These are phyloP conservation scores for Clitarchus hookeri DNA, from an alignment of 2,888 invertebrate genomes.

Conservation along the genomic window DNA sequence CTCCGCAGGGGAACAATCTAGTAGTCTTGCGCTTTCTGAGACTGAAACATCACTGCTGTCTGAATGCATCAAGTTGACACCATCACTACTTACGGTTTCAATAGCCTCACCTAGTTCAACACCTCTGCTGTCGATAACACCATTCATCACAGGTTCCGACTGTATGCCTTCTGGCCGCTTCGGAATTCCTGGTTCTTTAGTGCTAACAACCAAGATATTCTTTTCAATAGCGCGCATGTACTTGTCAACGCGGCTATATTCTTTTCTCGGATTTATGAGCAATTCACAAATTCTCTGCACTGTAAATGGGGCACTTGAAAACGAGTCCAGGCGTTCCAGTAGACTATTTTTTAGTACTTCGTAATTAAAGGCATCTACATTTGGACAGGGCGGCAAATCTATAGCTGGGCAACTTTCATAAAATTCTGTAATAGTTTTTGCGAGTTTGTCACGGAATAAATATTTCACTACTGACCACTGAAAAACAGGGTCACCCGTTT, in stretches of 20 bases:
- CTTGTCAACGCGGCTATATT: slow-evolving; percentile 95
- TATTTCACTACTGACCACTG: slow-evolving; percentile 89
- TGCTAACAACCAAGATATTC: slow-evolving; percentile 82
- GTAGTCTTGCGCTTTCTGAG: slow-evolving; percentile 31
- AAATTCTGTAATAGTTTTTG: slow-evolving; percentile 85
- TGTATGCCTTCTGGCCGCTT: slow-evolving; percentile 35
- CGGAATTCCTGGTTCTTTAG: slow-evolving; percentile 56
- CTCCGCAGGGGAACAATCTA: slow-evolving; percentile 32
- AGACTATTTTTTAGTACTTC: slow-evolving; percentile 85
- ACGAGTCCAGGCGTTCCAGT: slow-evolving; percentile 79
- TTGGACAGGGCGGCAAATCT: slow-evolving; percentile 85
- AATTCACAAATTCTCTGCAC: slow-evolving; percentile 95
- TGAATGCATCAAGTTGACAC: slow-evolving; percentile 38
- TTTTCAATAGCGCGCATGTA: slow-evolving; percentile 97
- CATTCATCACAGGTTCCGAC: slow-evolving; percentile 38
- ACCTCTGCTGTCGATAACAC: slow-evolving; percentile 37
- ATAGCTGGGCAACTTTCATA: slow-evolving; percentile 75
- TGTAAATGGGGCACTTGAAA: slow-evolving; percentile 91
- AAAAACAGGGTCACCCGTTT: slow-evolving; percentile 92
- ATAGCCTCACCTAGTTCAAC: slow-evolving; percentile 39
- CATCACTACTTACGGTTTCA: slow-evolving; percentile 39
- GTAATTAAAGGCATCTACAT: slow-evolving; percentile 89
- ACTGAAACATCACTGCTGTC: slow-evolving; percentile 30
- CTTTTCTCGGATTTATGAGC: slow-evolving; percentile 85
- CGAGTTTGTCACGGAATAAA: slow-evolving; percentile 84